Evolutionary conservation across 2,888 invertebrate species (phyloP).

Genomic region (Drosophila macrospina): DNA sequence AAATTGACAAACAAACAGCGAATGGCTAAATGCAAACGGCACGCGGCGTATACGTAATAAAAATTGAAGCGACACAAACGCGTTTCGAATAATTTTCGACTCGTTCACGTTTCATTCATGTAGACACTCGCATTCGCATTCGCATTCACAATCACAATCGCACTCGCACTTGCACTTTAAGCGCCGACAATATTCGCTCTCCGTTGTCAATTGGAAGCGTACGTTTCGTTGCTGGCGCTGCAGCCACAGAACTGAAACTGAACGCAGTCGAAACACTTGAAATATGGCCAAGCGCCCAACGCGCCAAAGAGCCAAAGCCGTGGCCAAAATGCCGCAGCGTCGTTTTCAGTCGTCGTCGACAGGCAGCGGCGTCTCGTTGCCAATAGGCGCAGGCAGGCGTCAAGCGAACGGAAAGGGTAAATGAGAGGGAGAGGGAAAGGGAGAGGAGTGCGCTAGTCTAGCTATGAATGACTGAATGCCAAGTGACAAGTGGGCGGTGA

Average conservation of each 20-base stretch:
- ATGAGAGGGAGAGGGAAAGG: neutral
- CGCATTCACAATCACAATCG: neutral
- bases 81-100: constrained; percentile 50
- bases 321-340: constrained; percentile 78
- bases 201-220: constrained; percentile 19
- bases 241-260: constrained; percentile 72
- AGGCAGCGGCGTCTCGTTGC: constrained; percentile 51
- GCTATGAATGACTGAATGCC: constrained; percentile 78
- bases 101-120: constrained; percentile 38
- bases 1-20: constrained; percentile 61
- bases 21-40: constrained; percentile 43
- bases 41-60: constrained; percentile 76
- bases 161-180: constrained; percentile 4
- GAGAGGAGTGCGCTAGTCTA: constrained; percentile 47
- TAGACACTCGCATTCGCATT: constrained; percentile 7
- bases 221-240: constrained; percentile 65
- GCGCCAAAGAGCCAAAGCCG: constrained; percentile 52
- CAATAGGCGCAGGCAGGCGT: constrained; percentile 58
- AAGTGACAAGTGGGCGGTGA: constrained; percentile 75
- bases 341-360: constrained; percentile 50
- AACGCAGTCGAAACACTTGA: constrained; percentile 62
- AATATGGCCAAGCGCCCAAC: constrained; percentile 70
- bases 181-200: constrained; percentile 2
- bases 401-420: constrained; percentile 8
- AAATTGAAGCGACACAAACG: constrained; percentile 49